Conservation (phyloP, 2,113 vertebrate genomes). For the Spea multiplicata region DNA sequence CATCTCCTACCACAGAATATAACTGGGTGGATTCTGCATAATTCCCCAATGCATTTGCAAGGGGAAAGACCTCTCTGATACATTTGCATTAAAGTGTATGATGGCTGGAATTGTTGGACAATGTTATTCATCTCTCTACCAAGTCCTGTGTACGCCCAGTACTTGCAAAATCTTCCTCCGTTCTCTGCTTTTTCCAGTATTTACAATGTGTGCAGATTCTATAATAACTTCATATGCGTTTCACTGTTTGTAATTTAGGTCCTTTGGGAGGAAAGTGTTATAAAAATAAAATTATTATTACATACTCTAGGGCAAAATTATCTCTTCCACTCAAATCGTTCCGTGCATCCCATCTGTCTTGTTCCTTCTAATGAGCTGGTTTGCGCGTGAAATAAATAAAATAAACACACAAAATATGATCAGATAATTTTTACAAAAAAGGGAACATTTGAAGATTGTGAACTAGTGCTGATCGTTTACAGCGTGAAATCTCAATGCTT, state of each 20-base stretch:
- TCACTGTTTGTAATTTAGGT: slow-evolving; percentile 8
- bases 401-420: slow-evolving; percentile 2
- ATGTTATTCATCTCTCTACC: background rate
- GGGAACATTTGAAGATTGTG: background rate
- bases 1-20: too few relatives aligned
- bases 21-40: too few relatives aligned
- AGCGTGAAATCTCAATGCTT: background rate
- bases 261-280: slow-evolving; percentile 16
- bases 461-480: background rate
- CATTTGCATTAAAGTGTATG: too few relatives aligned
- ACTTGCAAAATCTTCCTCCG: background rate
- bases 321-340: slow-evolving; percentile 17
- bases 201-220: background rate
- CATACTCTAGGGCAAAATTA: slow-evolving; percentile 10
- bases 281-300: slow-evolving; percentile 32
- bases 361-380: slow-evolving; percentile 12
- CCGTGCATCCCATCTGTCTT: slow-evolving; percentile 30
- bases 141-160: background rate
- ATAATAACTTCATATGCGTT: slow-evolving; percentile 1
- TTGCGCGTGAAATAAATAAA: background rate
- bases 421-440: background rate
- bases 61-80: too few relatives aligned
- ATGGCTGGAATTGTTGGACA: too few relatives aligned
- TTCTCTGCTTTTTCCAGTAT: background rate
- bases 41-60: too few relatives aligned